Evolutionary conservation across 2,888 invertebrate species (phyloP).

Genomic region (Dichetophora obliterata): DNA sequence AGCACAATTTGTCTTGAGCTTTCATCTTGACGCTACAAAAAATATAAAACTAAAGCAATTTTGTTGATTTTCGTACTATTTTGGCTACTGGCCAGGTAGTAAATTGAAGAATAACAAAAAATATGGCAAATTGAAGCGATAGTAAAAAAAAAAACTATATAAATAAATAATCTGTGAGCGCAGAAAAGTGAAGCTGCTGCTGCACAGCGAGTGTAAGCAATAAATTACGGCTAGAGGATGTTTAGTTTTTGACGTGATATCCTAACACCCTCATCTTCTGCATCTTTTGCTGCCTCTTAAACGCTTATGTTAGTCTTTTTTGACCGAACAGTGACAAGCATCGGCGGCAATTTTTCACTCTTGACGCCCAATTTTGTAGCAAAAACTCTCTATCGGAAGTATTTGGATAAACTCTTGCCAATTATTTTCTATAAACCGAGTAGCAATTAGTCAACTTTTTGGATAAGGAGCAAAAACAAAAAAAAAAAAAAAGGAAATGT

Average conservation of each 20-base stretch:
- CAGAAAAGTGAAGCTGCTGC: conserved; percentile 3
- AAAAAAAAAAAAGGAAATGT: too few relatives aligned
- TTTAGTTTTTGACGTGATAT: conserved; percentile 16
- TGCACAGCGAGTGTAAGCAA: background rate
- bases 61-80: background rate
- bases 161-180: background rate
- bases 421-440: background rate
- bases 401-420: too few relatives aligned
- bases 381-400: too few relatives aligned
- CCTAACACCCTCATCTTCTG: background rate
- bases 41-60: conserved; percentile 7
- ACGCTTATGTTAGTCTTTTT: background rate
- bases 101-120: conserved; percentile 13
- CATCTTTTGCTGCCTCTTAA: background rate
- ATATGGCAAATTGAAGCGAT: background rate
- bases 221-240: background rate
- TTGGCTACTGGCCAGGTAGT: conserved; percentile 27
- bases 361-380: too few relatives aligned
- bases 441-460: background rate
- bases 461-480: too few relatives aligned
- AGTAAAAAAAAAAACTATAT: background rate
- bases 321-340: background rate
- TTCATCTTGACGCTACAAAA: background rate
- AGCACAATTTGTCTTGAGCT: background rate
- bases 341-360: too few relatives aligned